These are phyloP conservation scores for Hydropsyche betteni DNA, from an alignment of 2,888 invertebrate species.

Conservation along the genomic window DNA sequence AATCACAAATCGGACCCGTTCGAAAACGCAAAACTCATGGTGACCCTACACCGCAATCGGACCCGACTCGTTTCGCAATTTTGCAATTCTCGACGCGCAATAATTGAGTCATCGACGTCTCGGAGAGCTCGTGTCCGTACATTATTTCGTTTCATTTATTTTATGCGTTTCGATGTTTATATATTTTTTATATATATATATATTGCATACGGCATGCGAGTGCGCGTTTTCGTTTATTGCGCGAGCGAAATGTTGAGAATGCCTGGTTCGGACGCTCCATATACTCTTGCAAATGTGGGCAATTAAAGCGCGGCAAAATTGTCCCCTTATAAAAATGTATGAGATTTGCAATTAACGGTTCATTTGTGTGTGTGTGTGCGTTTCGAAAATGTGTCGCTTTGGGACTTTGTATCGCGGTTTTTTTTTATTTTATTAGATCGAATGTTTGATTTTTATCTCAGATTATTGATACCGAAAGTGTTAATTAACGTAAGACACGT, in stretches of 20 bases:
- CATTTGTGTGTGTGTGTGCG: background rate
- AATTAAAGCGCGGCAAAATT: constrained; percentile 21
- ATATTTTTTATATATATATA: too few relatives aligned
- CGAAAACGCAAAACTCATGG: background rate
- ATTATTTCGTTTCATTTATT: too few relatives aligned
- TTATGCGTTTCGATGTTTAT: too few relatives aligned
- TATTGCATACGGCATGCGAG: too few relatives aligned
- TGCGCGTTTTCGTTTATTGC: background rate
- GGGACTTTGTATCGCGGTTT: too few relatives aligned
- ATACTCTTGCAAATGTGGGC: background rate
- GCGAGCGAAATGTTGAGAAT: constrained; percentile 1
- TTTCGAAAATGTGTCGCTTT: too few relatives aligned
- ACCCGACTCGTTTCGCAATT: background rate
- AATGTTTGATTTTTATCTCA: too few relatives aligned
- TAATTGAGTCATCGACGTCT: constrained; percentile 10
- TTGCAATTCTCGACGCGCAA: constrained; percentile 24
- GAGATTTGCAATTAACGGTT: constrained; percentile 16
- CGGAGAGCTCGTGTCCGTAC: too few relatives aligned
- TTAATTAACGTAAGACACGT: too few relatives aligned
- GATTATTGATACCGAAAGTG: too few relatives aligned
- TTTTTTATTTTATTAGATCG: too few relatives aligned
- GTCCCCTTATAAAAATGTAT: constrained; percentile 19
- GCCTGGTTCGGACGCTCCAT: constrained; percentile 1
- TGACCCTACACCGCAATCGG: background rate
- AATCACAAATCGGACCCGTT: background rate